Percentiles rank a stretch among this genome's conserved stretches.
Evolutionary conservation across 2,797 vertebrate genomes (phyloP).

Genomic region (Pseudochromis fuscus): DNA sequence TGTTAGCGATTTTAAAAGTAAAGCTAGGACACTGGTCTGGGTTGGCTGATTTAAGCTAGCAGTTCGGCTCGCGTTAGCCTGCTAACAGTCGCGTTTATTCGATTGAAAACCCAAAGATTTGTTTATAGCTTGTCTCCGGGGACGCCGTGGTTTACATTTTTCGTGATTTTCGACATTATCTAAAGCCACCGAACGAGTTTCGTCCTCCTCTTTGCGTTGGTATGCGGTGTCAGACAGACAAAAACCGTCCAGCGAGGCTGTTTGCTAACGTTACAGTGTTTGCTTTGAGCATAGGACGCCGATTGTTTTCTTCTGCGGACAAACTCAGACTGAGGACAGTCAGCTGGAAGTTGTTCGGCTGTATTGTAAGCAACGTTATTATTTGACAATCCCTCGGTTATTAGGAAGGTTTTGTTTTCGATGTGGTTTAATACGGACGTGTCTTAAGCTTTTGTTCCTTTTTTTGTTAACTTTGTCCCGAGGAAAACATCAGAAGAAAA

Average conservation of each 20-base stretch:
- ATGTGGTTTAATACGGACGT: conserved; percentile 8
- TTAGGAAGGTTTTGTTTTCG: background rate
- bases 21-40: conserved; percentile 42
- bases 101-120: conserved; percentile 53
- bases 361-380: background rate
- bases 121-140: conserved; percentile 24
- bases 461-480: conserved; percentile 66
- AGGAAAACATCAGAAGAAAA: conserved; percentile 57
- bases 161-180: background rate
- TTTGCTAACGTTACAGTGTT: conserved; percentile 75
- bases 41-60: conserved; percentile 70
- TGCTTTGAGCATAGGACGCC: conserved; percentile 73
- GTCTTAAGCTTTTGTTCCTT: conserved; percentile 40
- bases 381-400: background rate
- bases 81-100: conserved; percentile 69
- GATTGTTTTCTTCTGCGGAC: conserved; percentile 74
- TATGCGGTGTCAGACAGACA: conserved; percentile 60
- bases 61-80: conserved; percentile 68
- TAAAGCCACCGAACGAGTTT: conserved; percentile 3
- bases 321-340: conserved; percentile 56
- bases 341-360: conserved; percentile 55
- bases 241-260: conserved; percentile 61
- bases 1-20: conserved; percentile 28
- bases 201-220: conserved; percentile 13
- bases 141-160: background rate